These are phyloP conservation scores for Trachelus stipa DNA, from an alignment of 2,888 invertebrate species.

Conservation along the genomic window DNA sequence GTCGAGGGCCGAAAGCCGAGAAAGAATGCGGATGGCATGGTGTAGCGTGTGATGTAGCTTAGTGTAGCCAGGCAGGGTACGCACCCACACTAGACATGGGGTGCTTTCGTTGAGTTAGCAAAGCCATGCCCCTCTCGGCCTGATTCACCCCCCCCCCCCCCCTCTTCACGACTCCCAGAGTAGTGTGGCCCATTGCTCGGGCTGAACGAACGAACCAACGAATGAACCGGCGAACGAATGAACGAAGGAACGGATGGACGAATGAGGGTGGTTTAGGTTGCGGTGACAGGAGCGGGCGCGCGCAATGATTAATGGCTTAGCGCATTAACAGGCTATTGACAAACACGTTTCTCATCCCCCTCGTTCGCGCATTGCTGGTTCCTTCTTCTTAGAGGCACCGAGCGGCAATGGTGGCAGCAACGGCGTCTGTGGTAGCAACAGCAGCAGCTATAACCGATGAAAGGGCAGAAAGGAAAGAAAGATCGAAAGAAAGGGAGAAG, in stretches of 20 bases:
- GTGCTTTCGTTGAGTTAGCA: constrained; percentile 39
- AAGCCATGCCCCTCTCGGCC: constrained; percentile 28
- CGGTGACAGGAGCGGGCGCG: constrained; percentile 58
- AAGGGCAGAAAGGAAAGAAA: constrained; percentile 46
- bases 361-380: constrained; percentile 10
- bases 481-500: constrained; percentile 41
- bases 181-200: constrained; percentile 20
- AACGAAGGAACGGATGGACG: constrained; percentile 6
- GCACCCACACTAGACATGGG: background rate
- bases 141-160: constrained; percentile 10
- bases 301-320: constrained; percentile 68
- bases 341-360: constrained; percentile 61
- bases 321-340: constrained; percentile 68
- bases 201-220: constrained; percentile 17
- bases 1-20: background rate
- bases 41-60: too few relatives aligned
- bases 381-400: constrained; percentile 21
- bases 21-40: constrained; percentile 7
- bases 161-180: constrained; percentile 13
- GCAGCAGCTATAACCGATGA: constrained; percentile 40
- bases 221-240: constrained; percentile 20
- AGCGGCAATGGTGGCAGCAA: background rate
- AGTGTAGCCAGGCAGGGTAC: too few relatives aligned
- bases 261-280: constrained; percentile 49
- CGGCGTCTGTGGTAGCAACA: background rate